These are phyloP conservation scores for Merops nubicus DNA, from an alignment of 2,113 vertebrate species.

Conservation along the genomic window DNA sequence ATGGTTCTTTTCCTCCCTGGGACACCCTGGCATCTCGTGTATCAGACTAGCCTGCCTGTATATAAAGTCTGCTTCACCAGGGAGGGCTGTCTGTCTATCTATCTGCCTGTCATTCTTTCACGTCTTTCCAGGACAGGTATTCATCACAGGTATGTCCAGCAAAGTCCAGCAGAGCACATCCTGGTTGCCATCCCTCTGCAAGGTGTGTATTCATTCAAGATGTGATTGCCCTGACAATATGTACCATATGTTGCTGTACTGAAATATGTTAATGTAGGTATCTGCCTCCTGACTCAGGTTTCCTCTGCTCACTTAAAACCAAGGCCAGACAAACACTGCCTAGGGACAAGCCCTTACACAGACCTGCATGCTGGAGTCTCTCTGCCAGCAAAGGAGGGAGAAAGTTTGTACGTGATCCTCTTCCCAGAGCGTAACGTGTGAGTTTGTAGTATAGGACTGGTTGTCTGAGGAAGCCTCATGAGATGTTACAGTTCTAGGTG, in stretches of 20 bases:
- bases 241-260: background rate
- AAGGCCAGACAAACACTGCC: background rate
- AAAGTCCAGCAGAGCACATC: background rate
- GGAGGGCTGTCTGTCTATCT: background rate
- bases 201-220: background rate
- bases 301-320: background rate
- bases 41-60: background rate
- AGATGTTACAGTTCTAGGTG: background rate
- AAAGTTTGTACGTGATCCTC: background rate
- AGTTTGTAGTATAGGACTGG: background rate
- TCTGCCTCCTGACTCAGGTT: background rate
- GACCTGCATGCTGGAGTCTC: background rate
- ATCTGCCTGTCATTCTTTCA: background rate
- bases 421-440: background rate
- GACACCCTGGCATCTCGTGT: rapidly evolving
- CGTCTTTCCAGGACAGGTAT: background rate
- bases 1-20: background rate
- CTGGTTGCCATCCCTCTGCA: background rate
- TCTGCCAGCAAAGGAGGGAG: background rate
- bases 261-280: background rate
- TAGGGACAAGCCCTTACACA: background rate
- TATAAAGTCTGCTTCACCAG: background rate
- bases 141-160: background rate
- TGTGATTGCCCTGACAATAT: background rate
- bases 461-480: background rate